Evolutionary conservation across 2,888 invertebrate genomes (phyloP).

Genomic region (Oscheius sp.): DNA sequence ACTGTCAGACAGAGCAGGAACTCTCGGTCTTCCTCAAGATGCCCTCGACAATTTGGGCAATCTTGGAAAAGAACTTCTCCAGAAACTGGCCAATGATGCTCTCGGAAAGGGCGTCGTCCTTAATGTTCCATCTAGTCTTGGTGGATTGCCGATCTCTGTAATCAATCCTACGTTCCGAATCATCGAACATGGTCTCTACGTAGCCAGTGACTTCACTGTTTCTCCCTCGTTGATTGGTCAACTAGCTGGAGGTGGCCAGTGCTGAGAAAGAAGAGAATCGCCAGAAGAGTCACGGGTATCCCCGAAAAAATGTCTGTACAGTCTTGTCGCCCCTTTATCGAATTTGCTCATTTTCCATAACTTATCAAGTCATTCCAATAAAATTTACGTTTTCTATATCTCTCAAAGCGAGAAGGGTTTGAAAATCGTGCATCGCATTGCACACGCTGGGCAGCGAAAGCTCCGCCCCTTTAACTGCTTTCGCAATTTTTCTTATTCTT

Average conservation of each 20-base stretch:
- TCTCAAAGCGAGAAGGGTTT: no score
- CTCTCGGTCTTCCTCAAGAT: slow-evolving; percentile 64
- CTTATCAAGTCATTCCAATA: no score
- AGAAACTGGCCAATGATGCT: slow-evolving; percentile 66
- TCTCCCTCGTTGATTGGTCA: slow-evolving; percentile 54
- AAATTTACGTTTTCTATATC: no score
- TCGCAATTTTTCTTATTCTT: no score
- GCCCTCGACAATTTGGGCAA: slow-evolving; percentile 67
- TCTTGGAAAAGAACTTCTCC: slow-evolving; percentile 66
- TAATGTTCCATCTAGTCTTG: slow-evolving; percentile 53
- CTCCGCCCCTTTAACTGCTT: no score
- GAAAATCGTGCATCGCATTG: no score
- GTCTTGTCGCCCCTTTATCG: no score
- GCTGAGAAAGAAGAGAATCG: not conserved
- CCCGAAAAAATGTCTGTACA: not conserved
- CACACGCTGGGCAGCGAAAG: no score
- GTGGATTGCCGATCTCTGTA: slow-evolving; percentile 60
- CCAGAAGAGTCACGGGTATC: not conserved
- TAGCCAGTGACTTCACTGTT: slow-evolving; percentile 64
- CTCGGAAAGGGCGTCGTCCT: slow-evolving; percentile 58
- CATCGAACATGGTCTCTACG: slow-evolving; percentile 65
- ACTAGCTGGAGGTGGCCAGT: slow-evolving; percentile 13
- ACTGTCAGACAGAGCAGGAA: slow-evolving; percentile 47
- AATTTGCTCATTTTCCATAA: no score
- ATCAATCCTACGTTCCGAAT: slow-evolving; percentile 62